Conservation (phyloP, 2,797 vertebrate species). For the Coluber constrictor region DNA sequence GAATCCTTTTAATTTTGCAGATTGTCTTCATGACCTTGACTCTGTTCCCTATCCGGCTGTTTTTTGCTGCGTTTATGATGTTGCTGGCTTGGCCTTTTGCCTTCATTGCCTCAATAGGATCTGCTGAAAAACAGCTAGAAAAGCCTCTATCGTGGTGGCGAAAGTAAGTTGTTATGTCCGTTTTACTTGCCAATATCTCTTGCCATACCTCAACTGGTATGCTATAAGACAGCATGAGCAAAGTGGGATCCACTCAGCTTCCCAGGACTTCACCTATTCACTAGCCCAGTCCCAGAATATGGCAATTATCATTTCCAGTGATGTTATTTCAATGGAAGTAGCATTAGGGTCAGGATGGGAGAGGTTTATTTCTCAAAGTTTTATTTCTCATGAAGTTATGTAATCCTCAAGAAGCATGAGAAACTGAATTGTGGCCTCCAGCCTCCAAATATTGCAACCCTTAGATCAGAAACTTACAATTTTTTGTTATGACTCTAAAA, state of each 20-base stretch:
- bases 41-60: slow-evolving; percentile 90
- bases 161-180: slow-evolving; percentile 76
- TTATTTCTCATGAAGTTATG: neutral
- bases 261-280: neutral
- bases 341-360: neutral
- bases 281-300: neutral
- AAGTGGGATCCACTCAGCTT: neutral
- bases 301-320: neutral
- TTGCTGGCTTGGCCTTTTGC: slow-evolving; percentile 96
- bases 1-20: slow-evolving; percentile 69
- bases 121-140: slow-evolving; percentile 76
- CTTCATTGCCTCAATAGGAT: slow-evolving; percentile 85
- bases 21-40: slow-evolving; percentile 93
- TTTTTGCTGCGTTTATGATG: slow-evolving; percentile 95
- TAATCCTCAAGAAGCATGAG: neutral
- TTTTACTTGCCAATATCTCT: neutral
- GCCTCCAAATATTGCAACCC: neutral
- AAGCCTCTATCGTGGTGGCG: slow-evolving; percentile 89
- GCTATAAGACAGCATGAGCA: neutral
- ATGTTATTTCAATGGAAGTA: neutral
- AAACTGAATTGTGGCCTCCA: neutral
- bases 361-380: neutral
- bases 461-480: neutral
- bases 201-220: neutral
- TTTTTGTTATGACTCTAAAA: neutral